phyloP scores from a whole-genome alignment of 2,888 invertebrate species.

The Xanthorhoe designata region DNA sequence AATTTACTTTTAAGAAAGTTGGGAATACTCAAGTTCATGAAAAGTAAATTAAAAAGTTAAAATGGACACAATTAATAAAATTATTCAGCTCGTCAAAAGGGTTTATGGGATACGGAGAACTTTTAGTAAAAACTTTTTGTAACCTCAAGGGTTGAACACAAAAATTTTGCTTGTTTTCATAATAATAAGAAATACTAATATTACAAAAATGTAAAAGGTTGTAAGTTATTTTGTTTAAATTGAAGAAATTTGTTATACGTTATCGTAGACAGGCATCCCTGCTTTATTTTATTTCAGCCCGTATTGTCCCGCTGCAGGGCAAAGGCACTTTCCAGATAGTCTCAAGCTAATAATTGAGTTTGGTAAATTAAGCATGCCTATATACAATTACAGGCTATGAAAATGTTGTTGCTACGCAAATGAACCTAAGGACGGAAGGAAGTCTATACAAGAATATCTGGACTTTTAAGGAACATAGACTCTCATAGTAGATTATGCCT shows the following conservation, averaged over 20 bases:
- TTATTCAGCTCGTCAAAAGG: conserved; percentile 22
- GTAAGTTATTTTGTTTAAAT: too few species aligned
- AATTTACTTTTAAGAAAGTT: conserved; percentile 29
- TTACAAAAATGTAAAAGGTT: too few species aligned
- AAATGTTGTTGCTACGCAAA: too few species aligned
- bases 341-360: too few species aligned
- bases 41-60: conserved; percentile 29
- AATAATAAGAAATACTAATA: not conserved
- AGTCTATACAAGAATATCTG: not conserved
- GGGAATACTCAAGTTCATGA: conserved; percentile 20
- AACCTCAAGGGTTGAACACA: not conserved
- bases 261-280: too few species aligned
- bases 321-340: too few species aligned
- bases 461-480: not conserved
- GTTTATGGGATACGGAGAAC: conserved; percentile 10
- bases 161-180: not conserved
- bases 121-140: not conserved
- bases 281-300: too few species aligned
- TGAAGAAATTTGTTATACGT: too few species aligned
- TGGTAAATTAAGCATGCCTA: too few species aligned
- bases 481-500: conserved; percentile 19
- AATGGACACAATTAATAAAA: conserved; percentile 28
- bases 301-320: too few species aligned
- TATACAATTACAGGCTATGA: too few species aligned
- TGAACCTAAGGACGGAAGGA: too few species aligned